A percentile compares a stretch with the other conserved stretches of the same genome.
These are phyloP conservation scores for Molossus molossus DNA, from an alignment of 2,797 vertebrate genomes.

Conservation along the genomic window DNA sequence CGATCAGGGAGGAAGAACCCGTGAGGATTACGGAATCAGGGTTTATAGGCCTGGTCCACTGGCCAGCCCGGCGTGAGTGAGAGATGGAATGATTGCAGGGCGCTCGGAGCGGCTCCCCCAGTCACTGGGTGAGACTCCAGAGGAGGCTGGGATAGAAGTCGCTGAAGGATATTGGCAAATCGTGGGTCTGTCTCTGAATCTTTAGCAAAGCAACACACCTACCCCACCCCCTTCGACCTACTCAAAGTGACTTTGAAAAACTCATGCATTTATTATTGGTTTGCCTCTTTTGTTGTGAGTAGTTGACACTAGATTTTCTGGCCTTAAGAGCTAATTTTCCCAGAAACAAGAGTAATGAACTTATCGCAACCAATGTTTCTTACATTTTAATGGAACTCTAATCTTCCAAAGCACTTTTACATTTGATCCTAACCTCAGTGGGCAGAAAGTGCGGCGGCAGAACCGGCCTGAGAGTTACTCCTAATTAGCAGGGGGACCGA, in stretches of 20 bases:
- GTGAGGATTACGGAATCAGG: not conserved
- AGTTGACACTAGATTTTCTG: constrained; percentile 22
- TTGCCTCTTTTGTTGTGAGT: constrained; percentile 28
- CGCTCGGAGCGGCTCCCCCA: too few relatives aligned
- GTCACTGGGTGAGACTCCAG: not conserved
- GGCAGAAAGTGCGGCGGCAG: not conserved
- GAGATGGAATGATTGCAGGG: not conserved
- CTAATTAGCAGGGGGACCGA: not conserved
- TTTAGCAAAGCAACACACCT: not conserved
- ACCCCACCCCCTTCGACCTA: not conserved
- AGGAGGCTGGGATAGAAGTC: not conserved
- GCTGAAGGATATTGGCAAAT: not conserved
- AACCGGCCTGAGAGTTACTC: fast-evolving
- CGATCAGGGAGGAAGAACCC: not conserved
- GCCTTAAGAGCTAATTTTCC: constrained; percentile 68
- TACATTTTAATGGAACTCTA: constrained; percentile 25
- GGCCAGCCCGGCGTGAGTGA: not conserved
- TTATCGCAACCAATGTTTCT: not conserved
- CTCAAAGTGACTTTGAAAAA: not conserved
- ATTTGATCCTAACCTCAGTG: not conserved
- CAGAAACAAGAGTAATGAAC: constrained; percentile 56
- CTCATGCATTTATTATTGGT: not conserved
- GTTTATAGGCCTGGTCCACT: not conserved
- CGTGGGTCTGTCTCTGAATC: not conserved
- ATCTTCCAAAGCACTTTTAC: constrained; percentile 46